These are phyloP conservation scores for Esox masquinongy DNA, from an alignment of 2,797 vertebrate genomes.

Conservation along the genomic window DNA sequence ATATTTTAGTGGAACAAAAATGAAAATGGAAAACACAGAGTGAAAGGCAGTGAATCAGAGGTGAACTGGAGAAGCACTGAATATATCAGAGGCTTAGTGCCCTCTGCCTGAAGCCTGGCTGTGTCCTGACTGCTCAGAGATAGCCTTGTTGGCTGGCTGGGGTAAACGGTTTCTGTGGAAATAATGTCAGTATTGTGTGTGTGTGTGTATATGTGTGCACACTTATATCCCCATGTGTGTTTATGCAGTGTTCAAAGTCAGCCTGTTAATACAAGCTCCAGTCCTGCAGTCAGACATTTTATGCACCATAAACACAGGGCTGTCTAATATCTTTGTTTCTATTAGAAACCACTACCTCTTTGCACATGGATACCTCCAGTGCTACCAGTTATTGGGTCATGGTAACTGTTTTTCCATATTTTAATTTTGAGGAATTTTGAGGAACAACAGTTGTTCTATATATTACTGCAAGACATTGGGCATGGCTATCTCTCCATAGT, in stretches of 20 bases:
- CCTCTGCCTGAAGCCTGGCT: slow-evolving; percentile 30
- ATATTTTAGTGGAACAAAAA: background rate
- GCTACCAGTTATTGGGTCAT: background rate
- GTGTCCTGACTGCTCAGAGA: slow-evolving; percentile 59
- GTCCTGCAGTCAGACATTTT: slow-evolving; percentile 1
- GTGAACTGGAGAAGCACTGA: background rate
- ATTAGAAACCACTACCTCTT: background rate
- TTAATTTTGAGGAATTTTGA: background rate
- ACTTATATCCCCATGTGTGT: background rate
- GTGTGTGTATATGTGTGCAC: slow-evolving; percentile 14
- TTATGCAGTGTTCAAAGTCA: slow-evolving; percentile 11
- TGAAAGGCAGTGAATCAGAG: background rate
- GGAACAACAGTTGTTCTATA: background rate
- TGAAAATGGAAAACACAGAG: background rate
- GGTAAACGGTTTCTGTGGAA: slow-evolving; percentile 41
- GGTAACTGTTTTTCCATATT: background rate
- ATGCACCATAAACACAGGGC: background rate
- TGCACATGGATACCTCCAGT: background rate
- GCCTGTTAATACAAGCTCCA: slow-evolving; percentile 7
- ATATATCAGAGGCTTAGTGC: background rate
- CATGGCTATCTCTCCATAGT: background rate
- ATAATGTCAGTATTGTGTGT: slow-evolving; percentile 47
- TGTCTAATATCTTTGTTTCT: background rate
- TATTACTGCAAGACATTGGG: background rate
- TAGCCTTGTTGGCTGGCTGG: slow-evolving; percentile 31